These are phyloP conservation scores for Drosophila paramelanica DNA, from an alignment of 2,888 invertebrate species.

Conservation along the genomic window DNA sequence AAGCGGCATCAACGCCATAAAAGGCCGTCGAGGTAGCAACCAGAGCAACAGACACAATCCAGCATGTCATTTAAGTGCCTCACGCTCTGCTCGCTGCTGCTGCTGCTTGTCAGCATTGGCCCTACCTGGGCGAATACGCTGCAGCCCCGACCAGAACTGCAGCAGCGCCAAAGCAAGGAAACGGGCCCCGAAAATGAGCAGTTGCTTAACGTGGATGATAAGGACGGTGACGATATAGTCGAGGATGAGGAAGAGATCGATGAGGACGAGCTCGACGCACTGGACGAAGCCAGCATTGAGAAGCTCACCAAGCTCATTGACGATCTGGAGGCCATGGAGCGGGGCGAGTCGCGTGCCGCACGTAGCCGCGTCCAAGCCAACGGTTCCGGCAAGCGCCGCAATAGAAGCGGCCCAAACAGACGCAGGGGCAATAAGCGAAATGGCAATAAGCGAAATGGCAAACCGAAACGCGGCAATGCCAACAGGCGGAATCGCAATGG, in stretches of 20 bases:
- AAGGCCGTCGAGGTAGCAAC: conserved; percentile 31
- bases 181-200: conserved; percentile 12
- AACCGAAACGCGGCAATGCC: background rate
- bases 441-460: conserved; percentile 5
- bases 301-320: conserved; percentile 21
- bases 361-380: background rate
- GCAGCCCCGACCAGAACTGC: conserved; percentile 33
- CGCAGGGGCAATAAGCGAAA: conserved; percentile 13
- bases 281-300: conserved; percentile 12
- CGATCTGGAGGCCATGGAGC: conserved; percentile 5
- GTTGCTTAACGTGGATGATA: conserved; percentile 29
- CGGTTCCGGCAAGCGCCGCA: conserved; percentile 5
- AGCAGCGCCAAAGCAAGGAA: conserved; percentile 38
- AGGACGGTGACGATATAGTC: conserved; percentile 47
- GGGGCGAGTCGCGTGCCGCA: conserved; percentile 15
- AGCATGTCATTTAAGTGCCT: conserved; percentile 62
- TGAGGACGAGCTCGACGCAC: background rate
- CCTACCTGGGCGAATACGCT: conserved; percentile 29
- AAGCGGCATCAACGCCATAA: conserved; percentile 39
- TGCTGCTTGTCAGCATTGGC: conserved; percentile 43
- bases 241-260: conserved; percentile 9
- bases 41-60: conserved; percentile 46
- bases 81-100: conserved; percentile 45
- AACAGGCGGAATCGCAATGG: conserved; percentile 6
- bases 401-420: conserved; percentile 4